These are phyloP conservation scores for Saturnia japonica DNA, from an alignment of 2,888 invertebrate species.

Conservation along the genomic window DNA sequence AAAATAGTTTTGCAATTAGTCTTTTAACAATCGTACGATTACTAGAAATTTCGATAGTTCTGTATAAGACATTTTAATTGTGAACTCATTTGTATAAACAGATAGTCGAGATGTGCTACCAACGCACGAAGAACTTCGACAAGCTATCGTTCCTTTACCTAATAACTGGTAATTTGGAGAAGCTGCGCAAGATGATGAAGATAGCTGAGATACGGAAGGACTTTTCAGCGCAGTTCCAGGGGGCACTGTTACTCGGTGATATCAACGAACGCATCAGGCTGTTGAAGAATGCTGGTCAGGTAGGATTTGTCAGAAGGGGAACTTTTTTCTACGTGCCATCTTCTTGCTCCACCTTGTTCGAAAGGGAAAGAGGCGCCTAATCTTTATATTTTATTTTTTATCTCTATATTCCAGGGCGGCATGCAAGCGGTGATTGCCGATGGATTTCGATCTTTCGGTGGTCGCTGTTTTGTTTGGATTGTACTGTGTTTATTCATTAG, in stretches of 20 bases:
- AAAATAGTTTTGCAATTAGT: no score
- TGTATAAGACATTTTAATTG: background rate
- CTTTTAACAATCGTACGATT: no score
- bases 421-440: no score
- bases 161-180: constrained; percentile 98
- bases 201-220: constrained; percentile 99
- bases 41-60: no score
- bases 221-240: constrained; percentile 97
- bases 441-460: no score
- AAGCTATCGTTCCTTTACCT: constrained; percentile 98
- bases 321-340: no score
- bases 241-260: constrained; percentile 95
- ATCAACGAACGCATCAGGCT: constrained; percentile 93
- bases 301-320: constrained; percentile 27
- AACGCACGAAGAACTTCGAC: constrained; percentile 99
- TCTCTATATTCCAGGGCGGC: no score
- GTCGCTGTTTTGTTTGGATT: no score
- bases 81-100: constrained; percentile 33
- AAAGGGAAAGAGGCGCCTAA: no score
- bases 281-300: constrained; percentile 86
- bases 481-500: no score
- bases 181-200: constrained; percentile 99
- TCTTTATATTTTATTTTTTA: no score
- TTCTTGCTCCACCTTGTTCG: no score
- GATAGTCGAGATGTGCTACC: constrained; percentile 99